Evolutionary conservation across 1,140 invertebrate species (phyloP).

Genomic region (Bactericera cockerelli): DNA sequence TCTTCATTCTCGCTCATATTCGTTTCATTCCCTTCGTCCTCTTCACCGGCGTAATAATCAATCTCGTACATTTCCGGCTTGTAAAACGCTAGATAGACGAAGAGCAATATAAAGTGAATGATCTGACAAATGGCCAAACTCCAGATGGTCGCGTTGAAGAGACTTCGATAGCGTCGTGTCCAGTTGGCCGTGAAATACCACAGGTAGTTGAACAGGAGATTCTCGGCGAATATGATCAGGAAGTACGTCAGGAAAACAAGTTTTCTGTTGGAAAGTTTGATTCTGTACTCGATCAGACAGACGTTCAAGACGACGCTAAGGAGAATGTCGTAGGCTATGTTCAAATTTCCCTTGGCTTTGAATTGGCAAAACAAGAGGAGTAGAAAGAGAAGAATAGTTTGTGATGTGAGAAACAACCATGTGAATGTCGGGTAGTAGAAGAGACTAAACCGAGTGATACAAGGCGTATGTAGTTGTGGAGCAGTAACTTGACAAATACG

Average conservation of each 20-base stretch:
- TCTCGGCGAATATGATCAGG: background rate
- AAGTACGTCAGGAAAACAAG: background rate
- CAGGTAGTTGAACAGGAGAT: background rate
- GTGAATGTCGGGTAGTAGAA: background rate
- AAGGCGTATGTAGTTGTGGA: background rate
- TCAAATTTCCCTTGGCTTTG: background rate
- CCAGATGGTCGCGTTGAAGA: background rate
- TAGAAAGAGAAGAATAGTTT: background rate
- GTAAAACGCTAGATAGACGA: background rate
- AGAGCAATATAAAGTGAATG: background rate
- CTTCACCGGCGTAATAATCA: background rate
- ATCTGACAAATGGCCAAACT: background rate
- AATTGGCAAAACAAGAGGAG: background rate
- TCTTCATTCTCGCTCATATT: background rate
- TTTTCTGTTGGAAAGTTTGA: background rate
- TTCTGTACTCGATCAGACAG: background rate
- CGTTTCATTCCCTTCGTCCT: background rate
- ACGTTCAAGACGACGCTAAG: background rate
- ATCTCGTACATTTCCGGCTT: background rate
- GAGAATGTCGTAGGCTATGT: background rate
- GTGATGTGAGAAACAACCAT: background rate
- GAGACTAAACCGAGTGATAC: background rate
- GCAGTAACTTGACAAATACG: background rate
- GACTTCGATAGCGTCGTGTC: background rate
- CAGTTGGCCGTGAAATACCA: constrained; percentile 2